phyloP scores from a whole-genome alignment of 2,797 vertebrate genomes.

The Rhabdophis nuchalis region DNA sequence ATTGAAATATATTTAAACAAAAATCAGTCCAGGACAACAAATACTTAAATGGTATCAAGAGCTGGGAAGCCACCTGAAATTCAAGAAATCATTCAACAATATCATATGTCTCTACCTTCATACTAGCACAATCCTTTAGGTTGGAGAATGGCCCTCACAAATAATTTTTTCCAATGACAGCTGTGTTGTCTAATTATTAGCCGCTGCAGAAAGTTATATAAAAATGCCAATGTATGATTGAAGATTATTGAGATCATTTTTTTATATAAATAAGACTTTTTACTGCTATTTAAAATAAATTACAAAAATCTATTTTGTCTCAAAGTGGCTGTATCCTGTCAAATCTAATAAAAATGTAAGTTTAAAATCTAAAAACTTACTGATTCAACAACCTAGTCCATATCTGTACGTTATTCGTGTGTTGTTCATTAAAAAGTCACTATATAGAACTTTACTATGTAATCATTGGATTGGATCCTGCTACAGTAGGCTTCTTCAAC shows the following conservation, averaged over 20 bases:
- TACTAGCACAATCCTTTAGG: neutral
- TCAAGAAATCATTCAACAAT: neutral
- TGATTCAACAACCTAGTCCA: neutral
- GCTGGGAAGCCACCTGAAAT: neutral
- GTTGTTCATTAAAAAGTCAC: neutral
- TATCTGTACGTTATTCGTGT: neutral
- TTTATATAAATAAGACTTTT: neutral
- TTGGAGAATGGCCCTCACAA: neutral
- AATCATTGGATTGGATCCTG: neutral
- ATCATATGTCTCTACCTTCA: neutral
- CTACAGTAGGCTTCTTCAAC: neutral
- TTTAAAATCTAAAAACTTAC: neutral
- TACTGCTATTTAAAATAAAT: neutral
- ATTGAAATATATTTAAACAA: neutral
- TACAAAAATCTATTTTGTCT: neutral
- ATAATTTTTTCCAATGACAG: neutral
- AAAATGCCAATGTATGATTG: neutral
- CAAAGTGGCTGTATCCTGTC: neutral
- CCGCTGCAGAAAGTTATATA: neutral
- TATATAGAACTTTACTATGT: neutral
- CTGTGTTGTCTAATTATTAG: neutral
- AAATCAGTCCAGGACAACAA: neutral
- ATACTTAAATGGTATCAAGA: neutral
- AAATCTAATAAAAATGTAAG: neutral
- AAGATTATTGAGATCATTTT: neutral